Evolutionary conservation across 2,113 vertebrate genomes (phyloP), one percentile per base, ranked within the genome.

Genomic region (Cricetomys ansorgei): DNA sequence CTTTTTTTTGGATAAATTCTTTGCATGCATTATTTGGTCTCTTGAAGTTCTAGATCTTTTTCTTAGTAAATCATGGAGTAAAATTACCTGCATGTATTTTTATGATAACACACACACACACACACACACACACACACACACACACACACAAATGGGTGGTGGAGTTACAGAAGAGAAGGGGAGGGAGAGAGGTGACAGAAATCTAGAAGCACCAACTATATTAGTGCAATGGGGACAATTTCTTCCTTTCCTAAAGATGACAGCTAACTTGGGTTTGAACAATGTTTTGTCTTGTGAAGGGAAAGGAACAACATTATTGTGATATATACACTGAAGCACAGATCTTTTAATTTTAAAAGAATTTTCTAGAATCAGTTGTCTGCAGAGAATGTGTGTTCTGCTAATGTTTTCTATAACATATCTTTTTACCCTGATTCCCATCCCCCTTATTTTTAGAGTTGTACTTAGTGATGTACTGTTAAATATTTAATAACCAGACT

Each of bases 1-100:
- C 92, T 76, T 94, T 76, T 94, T 48, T 94, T 50, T 80, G 76
- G 69, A 88, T 13, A 40, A 97, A 96, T 40, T 80, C 48, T 29
- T 48, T 86, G 23, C 25, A 48, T 16, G 77, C 45, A 23, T 88
- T 85, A 72, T 62, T 89, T 55, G 80, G 55, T 94, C 95, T 96
- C 73, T 89, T 91, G 67, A 94, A 48, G 55, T 89, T 92, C 59
- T 69, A 83, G 31, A 10, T 85, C 43, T 93, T 43, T 77, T 13
- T 43, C 81, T 31, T 53, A 87, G 70, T 48, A 72, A 87, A 11
- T 8, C 40, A 77, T 9, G 5, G 23, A 88, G 40, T 72, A 70
- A 80, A 79, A 95, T 48, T 45, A 27, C 75, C 64, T 4, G 9
- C 29, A 64, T 79, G 31, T 69, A 27, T 73, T 16, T 55, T 27